phyloP scores from a whole-genome alignment of 2,113 vertebrate genomes.

The Entosphenus tridentatus region DNA sequence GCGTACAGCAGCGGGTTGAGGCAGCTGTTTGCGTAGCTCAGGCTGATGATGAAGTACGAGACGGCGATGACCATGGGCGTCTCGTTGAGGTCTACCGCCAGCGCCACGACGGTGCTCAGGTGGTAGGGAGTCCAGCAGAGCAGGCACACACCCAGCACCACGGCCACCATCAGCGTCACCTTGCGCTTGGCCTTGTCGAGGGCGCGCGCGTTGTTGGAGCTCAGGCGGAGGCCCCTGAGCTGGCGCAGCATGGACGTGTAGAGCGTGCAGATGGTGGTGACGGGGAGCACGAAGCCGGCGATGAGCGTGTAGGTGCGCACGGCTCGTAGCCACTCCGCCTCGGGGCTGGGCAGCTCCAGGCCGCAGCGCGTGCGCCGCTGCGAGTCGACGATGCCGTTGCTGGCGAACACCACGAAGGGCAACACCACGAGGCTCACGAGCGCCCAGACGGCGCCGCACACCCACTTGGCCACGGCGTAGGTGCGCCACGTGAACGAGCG shows the following conservation, averaged over 20 bases:
- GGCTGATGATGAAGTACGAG: slow-evolving; percentile 58
- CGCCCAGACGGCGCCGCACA: slow-evolving; percentile 24
- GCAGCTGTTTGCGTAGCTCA: slow-evolving; percentile 70
- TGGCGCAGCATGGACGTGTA: slow-evolving; percentile 52
- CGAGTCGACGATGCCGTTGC: slow-evolving; percentile 22
- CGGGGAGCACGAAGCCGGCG: slow-evolving; percentile 50
- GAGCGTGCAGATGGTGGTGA: slow-evolving; percentile 50
- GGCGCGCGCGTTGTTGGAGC: slow-evolving; percentile 45
- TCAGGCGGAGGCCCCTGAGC: slow-evolving; percentile 43
- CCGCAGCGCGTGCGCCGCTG: slow-evolving; percentile 29
- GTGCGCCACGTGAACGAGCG: slow-evolving; percentile 20
- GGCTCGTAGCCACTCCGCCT: slow-evolving; percentile 49
- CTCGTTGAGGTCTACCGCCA: slow-evolving; percentile 49
- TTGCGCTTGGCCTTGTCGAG: slow-evolving; percentile 65
- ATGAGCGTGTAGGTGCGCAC: slow-evolving; percentile 54
- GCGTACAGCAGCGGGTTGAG: slow-evolving; percentile 58
- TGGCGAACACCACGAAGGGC: slow-evolving; percentile 27
- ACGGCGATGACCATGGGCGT: slow-evolving; percentile 44
- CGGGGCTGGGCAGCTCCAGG: slow-evolving; percentile 49
- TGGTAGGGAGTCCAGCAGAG: slow-evolving; percentile 77
- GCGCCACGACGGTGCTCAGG: slow-evolving; percentile 51
- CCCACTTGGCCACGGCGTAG: slow-evolving; percentile 21
- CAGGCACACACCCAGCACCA: slow-evolving; percentile 50
- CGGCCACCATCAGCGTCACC: slow-evolving; percentile 58
- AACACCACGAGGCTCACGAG: slow-evolving; percentile 25